Conservation (phyloP, 2,888 invertebrate genomes). For the Eristalinus sepulchralis region DNA sequence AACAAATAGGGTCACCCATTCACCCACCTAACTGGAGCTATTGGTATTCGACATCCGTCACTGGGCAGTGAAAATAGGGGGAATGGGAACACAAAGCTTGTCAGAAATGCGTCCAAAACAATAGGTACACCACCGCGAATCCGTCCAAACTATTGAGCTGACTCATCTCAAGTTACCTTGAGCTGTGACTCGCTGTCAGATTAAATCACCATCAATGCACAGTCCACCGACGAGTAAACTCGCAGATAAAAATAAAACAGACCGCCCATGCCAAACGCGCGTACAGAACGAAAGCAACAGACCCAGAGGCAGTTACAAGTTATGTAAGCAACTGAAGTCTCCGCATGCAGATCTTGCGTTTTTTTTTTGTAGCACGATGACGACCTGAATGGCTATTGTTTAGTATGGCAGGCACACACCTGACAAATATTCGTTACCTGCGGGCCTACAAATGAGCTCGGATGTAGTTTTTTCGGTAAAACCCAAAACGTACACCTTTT, state of each 20-base stretch:
- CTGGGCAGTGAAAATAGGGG: background rate
- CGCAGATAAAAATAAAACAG: background rate
- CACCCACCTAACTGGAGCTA: constrained; percentile 16
- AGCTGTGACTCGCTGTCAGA: constrained; percentile 7
- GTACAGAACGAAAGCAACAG: background rate
- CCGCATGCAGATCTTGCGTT: constrained; percentile 33
- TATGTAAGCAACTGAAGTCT: constrained; percentile 35
- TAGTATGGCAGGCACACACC: constrained; percentile 52
- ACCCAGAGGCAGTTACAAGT: background rate
- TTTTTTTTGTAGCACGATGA: background rate
- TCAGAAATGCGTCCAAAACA: constrained; percentile 10
- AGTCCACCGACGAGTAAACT: background rate
- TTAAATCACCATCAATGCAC: constrained; percentile 27
- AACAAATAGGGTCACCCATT: constrained; percentile 46
- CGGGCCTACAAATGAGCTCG: constrained; percentile 55
- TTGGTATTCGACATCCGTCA: constrained; percentile 27
- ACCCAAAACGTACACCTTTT: constrained; percentile 33
- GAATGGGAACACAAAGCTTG: background rate
- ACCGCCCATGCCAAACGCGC: background rate
- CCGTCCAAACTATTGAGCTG: constrained; percentile 24
- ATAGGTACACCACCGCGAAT: constrained; percentile 17
- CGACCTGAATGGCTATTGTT: constrained; percentile 47
- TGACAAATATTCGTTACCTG: constrained; percentile 52
- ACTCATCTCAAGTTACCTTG: constrained; percentile 22
- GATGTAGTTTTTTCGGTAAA: background rate